These are phyloP conservation scores for Antheraea yamamai DNA, from an alignment of 2,888 invertebrate species.

Conservation along the genomic window DNA sequence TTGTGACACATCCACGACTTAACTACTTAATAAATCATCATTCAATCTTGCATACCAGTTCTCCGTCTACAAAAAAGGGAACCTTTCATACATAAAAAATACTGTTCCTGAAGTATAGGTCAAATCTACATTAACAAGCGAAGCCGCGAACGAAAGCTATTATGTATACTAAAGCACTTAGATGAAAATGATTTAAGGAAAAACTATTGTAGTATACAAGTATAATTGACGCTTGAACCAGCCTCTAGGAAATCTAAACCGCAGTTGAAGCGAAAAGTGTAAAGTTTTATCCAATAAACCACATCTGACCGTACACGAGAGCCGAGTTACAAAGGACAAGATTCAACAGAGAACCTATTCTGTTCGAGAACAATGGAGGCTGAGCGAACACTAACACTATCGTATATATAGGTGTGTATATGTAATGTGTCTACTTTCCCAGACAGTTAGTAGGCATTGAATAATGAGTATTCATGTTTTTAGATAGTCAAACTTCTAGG, in stretches of 20 bases:
- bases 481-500: no score
- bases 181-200: not conserved
- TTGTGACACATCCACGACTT: no score
- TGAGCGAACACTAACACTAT: constrained; percentile 4
- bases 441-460: no score
- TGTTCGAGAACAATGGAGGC: constrained; percentile 37
- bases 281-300: constrained; percentile 23
- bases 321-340: constrained; percentile 29
- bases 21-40: no score
- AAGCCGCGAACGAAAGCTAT: not conserved
- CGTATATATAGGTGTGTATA: not conserved
- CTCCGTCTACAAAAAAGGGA: no score
- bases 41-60: no score
- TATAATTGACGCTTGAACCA: not conserved
- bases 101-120: no score
- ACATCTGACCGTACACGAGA: constrained; percentile 20
- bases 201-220: not conserved
- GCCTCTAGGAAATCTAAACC: not conserved
- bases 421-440: no score
- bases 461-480: no score
- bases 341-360: constrained; percentile 33
- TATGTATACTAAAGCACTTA: not conserved
- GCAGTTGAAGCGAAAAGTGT: constrained; percentile 13
- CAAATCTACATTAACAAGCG: no score
- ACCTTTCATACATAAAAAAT: no score